A percentile compares a stretch with the other conserved stretches of the same genome.
Conservation (phyloP, 2,113 vertebrate genomes). For the Chinchilla lanigera region DNA sequence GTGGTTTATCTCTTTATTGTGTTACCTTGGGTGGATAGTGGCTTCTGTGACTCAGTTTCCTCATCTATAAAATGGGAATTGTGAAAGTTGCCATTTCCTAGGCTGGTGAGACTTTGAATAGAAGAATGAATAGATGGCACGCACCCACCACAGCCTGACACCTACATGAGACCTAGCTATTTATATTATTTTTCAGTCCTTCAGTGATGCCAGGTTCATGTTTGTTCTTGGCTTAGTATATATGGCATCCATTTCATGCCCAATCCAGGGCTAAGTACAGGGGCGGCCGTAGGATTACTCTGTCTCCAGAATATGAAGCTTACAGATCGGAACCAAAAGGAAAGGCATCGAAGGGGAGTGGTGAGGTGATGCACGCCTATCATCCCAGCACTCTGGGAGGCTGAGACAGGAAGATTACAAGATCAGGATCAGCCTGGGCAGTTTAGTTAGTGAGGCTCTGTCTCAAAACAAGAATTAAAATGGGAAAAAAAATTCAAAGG, state of each 20-base stretch:
- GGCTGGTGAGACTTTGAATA: neutral
- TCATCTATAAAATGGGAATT: neutral
- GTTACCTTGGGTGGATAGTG: neutral
- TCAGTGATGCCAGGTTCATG: neutral
- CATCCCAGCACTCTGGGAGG: neutral
- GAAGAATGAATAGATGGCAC: neutral
- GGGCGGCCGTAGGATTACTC: neutral
- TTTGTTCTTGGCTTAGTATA: neutral
- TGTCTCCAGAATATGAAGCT: neutral
- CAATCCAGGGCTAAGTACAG: neutral
- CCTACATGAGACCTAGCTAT: neutral
- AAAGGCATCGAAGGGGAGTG: neutral
- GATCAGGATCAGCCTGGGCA: neutral
- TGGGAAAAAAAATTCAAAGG: neutral
- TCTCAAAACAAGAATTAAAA: neutral
- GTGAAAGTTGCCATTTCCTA: neutral
- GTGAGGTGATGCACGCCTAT: neutral
- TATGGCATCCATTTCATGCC: neutral
- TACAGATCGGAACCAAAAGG: neutral
- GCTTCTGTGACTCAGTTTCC: neutral
- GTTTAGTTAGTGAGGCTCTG: neutral
- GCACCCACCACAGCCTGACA: neutral
- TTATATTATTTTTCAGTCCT: neutral
- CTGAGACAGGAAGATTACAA: neutral
- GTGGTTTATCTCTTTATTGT: neutral